Conservation (phyloP, 2,113 vertebrate species). For the Semicossyphus pulcher region DNA sequence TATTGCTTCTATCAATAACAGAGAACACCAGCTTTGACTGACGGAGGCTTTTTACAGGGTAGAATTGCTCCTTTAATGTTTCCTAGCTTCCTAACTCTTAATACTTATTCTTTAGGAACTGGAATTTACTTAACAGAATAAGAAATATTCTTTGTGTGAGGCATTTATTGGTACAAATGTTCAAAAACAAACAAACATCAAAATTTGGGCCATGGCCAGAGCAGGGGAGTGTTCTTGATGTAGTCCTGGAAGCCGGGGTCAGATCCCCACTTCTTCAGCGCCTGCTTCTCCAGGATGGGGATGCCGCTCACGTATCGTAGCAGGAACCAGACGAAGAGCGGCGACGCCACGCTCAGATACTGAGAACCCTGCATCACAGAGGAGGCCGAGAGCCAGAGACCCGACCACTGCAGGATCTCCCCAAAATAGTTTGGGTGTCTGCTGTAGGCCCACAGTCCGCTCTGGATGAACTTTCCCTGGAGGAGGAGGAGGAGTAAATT, state of each 20-base stretch:
- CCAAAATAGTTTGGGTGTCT: conserved; percentile 87
- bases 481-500: conserved; percentile 8
- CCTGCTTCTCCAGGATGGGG: conserved; percentile 85
- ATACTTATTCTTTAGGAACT: too few species aligned
- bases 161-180: neutral
- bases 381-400: conserved; percentile 84
- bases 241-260: conserved; percentile 81
- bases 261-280: conserved; percentile 81
- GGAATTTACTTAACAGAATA: conserved; percentile 11
- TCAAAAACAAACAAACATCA: conserved; percentile 33
- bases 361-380: conserved; percentile 82
- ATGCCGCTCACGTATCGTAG: conserved; percentile 83
- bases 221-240: conserved; percentile 81
- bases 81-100: too few species aligned
- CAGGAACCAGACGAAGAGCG: conserved; percentile 86
- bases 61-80: too few species aligned
- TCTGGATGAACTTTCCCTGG: conserved; percentile 86
- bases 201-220: conserved; percentile 80
- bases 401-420: conserved; percentile 87
- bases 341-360: conserved; percentile 79
- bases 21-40: too few species aligned
- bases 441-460: conserved; percentile 86
- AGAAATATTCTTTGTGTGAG: neutral
- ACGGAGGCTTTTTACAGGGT: too few species aligned
- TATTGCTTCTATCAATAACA: too few species aligned